Base-by-base conservation (phyloP, 2,797 vertebrate genomes). In the Microhierax caerulescens region DNA sequence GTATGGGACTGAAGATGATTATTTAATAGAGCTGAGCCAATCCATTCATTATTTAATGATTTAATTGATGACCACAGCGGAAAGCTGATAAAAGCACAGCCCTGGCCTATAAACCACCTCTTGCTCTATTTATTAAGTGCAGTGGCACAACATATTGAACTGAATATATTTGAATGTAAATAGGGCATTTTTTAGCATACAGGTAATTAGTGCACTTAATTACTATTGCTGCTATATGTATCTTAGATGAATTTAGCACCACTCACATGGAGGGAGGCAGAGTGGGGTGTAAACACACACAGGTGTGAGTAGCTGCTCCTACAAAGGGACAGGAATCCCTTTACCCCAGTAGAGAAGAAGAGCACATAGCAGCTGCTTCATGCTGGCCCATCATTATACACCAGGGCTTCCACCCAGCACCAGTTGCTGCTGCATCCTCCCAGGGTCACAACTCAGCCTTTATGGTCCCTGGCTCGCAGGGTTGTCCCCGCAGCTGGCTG, bases 31-130 rank as follows among this genome's bases (percentile, higher is more conserved):
- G 57, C 95, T 80, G 84, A 93, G 94, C 87, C 96, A 93, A 95
- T 91, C 96, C 83, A 67, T 97, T 97, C 88, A 94, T 95, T 96
- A 95, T 96, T 97, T 96, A 98, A 96, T 88, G 95, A 93, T 95
- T 97, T 98, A 97, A 97, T 92, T 97, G 97, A 97, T 90, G 96
- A 79, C 88, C 18, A 1, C 81, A 85, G 94, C 2, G 0, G 90
- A 94, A 96, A 65, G 82, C 90, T 92, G 96, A 93, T 82, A 94
- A 92, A 90, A 91, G 90, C 64, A 37, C 45, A 81, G 93, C 83
- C 73, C 94, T 94, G 93, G 96, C 94, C 87, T 82, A 61, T 85
- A 97, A 96, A 95, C 65, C 87, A 90, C 78, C 85, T 67, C 90
- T 94, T 88, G 76, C 85, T 97, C 85, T 81, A 47, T 95, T 96